Percentiles rank a stretch among this genome's conserved stretches.
phyloP scores from a whole-genome alignment of 2,113 vertebrate genomes.

The Cochlearius cochlearius region DNA sequence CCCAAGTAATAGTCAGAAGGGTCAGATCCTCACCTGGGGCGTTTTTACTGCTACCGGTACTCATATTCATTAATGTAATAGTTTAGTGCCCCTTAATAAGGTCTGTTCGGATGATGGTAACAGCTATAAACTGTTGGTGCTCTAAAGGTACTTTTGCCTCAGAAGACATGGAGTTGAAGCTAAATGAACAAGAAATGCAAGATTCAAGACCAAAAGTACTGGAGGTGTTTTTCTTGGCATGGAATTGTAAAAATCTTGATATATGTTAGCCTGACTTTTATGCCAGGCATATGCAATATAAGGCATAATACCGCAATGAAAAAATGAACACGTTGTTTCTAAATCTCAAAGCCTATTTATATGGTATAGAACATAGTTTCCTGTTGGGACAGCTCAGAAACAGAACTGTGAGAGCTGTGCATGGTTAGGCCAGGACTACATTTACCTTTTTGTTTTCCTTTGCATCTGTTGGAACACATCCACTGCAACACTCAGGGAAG shows the following conservation, averaged over 20 bases:
- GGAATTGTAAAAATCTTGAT: neutral
- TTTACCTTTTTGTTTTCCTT: neutral
- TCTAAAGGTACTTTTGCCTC: neutral
- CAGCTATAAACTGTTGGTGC: neutral
- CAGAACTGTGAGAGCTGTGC: rapidly evolving
- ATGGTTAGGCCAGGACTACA: neutral
- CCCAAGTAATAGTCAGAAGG: neutral
- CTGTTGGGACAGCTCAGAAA: neutral
- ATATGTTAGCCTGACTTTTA: neutral
- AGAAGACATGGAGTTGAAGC: neutral
- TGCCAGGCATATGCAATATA: neutral
- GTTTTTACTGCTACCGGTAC: neutral
- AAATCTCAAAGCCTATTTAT: neutral
- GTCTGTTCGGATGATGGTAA: neutral
- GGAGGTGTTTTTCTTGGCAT: neutral
- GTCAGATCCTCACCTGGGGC: neutral
- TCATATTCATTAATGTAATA: neutral
- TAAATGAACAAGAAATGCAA: neutral
- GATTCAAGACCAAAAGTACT: neutral
- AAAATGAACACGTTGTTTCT: neutral
- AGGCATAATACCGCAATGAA: neutral
- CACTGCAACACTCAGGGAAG: neutral
- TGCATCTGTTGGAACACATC: neutral
- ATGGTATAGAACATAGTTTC: neutral
- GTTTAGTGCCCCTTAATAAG: neutral